Evolutionary conservation across 2,797 vertebrate genomes (phyloP), one percentile per base, ranked within the genome.

Genomic region (Gorsachius magnificus): DNA sequence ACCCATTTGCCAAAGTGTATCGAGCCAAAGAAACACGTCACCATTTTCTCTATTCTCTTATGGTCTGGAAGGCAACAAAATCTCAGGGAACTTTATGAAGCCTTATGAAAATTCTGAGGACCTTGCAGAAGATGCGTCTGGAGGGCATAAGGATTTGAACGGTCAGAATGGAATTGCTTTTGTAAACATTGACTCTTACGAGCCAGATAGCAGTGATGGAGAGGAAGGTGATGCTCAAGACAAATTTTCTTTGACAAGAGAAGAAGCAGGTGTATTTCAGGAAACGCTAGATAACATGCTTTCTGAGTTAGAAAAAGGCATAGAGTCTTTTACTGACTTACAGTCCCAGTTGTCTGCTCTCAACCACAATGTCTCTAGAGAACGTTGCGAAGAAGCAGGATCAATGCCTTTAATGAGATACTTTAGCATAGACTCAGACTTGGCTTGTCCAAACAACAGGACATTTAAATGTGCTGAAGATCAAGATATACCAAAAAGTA

Each of bases 141-240:
- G 45, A 95, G 77, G 51, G 11, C 20, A 4, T 86, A 92, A 77
- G 83, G 78, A 78, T 90, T 94, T 95, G 68, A 66, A 81, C 61
- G 51, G 93, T 83, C 95, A 97, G 33, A 98, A 96, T 78, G 95
- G 96, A 90, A 96, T 98, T 94, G 87, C 96, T 65, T 96, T 98
- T 94, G 97, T 97, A 89, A 98, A 96, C 58, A 97, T 97, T 84
- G 98, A 98, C 80, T 98, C 97, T 90, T 97, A 97, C 16, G 94
- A 98, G 82, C 96, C 98, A 90, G 98, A 98, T 82, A 97, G 97
- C 88, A 98, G 97, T 80, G 97, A 87, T 17, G 97, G 95, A 87
- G 98, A 98, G 76, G 97, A 98, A 76, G 94, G 90, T 45, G 91
- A 90, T 70, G 80, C 79, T 69, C 48, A 82, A 69, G 70, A 92